Evolutionary conservation across 2,113 vertebrate species (phyloP), one percentile per base, ranked within the genome.

Genomic region (Elaphurus davidianus): DNA sequence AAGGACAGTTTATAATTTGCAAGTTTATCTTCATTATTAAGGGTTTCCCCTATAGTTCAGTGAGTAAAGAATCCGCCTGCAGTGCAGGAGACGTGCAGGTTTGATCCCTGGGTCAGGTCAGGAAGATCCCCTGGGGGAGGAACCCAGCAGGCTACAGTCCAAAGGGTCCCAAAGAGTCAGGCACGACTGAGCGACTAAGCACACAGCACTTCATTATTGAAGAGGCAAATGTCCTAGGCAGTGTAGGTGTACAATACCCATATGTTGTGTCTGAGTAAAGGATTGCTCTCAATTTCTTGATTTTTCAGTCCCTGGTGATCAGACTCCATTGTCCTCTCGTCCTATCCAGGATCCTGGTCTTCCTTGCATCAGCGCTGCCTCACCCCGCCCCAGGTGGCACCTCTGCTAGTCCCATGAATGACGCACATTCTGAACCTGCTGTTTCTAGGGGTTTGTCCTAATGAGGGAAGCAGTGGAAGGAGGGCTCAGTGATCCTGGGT

Each of bases 171-270:
- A 23, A 40, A 71, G 67, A 71, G 19, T 23, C 67, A 71, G n/a
- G 23, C n/a, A 21, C 0, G 19, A 67, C 62, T n/a, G 33, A 67
- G 62, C 8, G 1, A 76, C 12, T 76, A 3, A 27, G 23, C 40
- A 76, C 40, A 43, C 23, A 43, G 36, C 36, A 27, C 71, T 43
- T 43, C 71, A 43, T 14, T 87, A 52, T 78, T 59, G 71, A 86
- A 94, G 50, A 27, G 16, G 52, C 7, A 57, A 9, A 71, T n/a
- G 12, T 52, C 78, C 36, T 2, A 36, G 47, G 27, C 27, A 91
- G 1, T 33, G 9, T 43, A 2, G 4, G 0, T 19, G 2, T 52
- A 33, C 5, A 9, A 12, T 33, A 71, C 12, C 4, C 60, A 5
- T 28, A 0, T 50, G 10, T 33, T 55, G 19, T 64, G 4, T 67